These are phyloP conservation scores for Nomada lathburiana DNA, from an alignment of 2,888 invertebrate genomes.

Conservation along the genomic window DNA sequence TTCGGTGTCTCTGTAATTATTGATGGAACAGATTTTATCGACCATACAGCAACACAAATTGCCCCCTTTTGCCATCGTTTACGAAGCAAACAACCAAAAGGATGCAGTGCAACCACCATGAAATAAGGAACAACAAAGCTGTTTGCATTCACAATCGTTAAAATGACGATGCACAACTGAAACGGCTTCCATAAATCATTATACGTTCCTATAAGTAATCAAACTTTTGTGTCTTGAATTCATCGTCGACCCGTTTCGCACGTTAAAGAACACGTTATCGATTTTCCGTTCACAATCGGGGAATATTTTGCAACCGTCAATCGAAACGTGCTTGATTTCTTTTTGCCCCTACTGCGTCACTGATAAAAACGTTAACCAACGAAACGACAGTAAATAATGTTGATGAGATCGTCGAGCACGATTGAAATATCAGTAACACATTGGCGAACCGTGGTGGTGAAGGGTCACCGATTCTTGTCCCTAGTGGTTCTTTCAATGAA, in stretches of 20 bases:
- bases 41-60: background rate
- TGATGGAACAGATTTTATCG: constrained; percentile 42
- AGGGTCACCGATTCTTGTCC: background rate
- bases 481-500: background rate
- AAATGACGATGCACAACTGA: too few species aligned
- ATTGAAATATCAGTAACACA: constrained; percentile 28
- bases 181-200: background rate
- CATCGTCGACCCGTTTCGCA: background rate
- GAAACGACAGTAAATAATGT: constrained; percentile 9
- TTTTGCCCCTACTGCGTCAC: background rate
- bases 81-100: background rate
- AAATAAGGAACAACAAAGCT: background rate
- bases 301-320: background rate
- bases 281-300: background rate
- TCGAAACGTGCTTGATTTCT: constrained; percentile 11
- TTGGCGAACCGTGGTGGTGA: background rate
- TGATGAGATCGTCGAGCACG: background rate
- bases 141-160: too few species aligned
- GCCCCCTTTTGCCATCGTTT: too few species aligned
- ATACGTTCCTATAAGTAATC: background rate
- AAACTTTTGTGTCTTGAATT: background rate
- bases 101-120: background rate
- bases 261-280: background rate
- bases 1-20: constrained; percentile 43
- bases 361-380: constrained; percentile 14